Percentiles rank a stretch among this genome's conserved stretches.
Evolutionary conservation across 2,888 invertebrate genomes (phyloP).

Genomic region (Hydrotaea diabolus): DNA sequence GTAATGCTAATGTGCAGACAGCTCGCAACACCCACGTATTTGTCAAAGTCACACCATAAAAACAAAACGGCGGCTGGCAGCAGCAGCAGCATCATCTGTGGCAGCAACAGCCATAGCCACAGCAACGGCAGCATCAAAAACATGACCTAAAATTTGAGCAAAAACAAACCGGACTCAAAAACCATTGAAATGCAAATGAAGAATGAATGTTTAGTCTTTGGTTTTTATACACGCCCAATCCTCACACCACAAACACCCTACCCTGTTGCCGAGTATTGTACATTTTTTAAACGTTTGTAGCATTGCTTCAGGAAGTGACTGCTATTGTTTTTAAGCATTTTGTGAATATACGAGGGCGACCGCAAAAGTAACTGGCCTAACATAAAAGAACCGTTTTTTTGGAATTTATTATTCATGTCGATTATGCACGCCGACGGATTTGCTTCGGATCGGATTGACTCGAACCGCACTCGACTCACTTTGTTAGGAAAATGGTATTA

Average conservation of each 20-base stretch:
- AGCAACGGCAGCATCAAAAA: slow-evolving; percentile 14
- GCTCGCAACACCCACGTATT: slow-evolving; percentile 44
- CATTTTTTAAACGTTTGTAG: too few relatives aligned
- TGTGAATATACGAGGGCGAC: too few relatives aligned
- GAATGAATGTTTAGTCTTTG: slow-evolving; percentile 26
- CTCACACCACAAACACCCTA: not conserved
- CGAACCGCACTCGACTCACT: too few relatives aligned
- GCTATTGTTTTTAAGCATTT: too few relatives aligned
- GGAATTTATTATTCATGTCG: too few relatives aligned
- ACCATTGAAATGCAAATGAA: slow-evolving; percentile 58
- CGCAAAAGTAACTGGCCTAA: too few relatives aligned
- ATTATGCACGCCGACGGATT: too few relatives aligned
- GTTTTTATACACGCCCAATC: not conserved
- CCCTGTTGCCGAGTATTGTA: too few relatives aligned
- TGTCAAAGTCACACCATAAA: slow-evolving; percentile 56
- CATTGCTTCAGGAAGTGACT: not conserved
- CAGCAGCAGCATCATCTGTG: not conserved
- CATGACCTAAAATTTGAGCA: slow-evolving; percentile 32
- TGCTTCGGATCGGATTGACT: too few relatives aligned
- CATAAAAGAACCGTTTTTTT: too few relatives aligned
- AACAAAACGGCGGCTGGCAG: not conserved
- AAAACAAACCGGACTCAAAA: slow-evolving; percentile 36
- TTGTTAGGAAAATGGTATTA: too few relatives aligned
- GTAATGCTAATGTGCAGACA: slow-evolving; percentile 58
- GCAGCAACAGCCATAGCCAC: not conserved